phyloP scores from a whole-genome alignment of 2,888 invertebrate genomes.

The Drosophila austrosaltans region DNA sequence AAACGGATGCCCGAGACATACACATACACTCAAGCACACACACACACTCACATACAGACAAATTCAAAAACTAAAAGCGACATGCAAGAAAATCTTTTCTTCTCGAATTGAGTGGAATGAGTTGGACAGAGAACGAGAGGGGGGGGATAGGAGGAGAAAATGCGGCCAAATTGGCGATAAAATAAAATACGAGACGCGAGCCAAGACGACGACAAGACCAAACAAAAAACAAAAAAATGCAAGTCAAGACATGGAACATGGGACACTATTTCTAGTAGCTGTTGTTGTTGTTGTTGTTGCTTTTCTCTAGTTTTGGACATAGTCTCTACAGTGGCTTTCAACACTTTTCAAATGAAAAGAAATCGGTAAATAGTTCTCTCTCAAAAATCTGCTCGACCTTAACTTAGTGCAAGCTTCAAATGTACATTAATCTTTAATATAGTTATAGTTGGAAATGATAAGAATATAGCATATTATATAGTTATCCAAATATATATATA shows the following conservation, averaged over 20 bases:
- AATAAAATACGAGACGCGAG: constrained; percentile 68
- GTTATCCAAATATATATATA: no score
- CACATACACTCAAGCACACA: constrained; percentile 51
- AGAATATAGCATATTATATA: no score
- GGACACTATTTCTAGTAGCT: constrained; percentile 6
- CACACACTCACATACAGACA: constrained; percentile 53
- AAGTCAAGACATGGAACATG: constrained; percentile 14
- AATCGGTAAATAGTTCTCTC: background rate
- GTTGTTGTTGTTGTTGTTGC: background rate
- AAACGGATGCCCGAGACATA: constrained; percentile 72
- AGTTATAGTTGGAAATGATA: no score
- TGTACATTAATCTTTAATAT: no score
- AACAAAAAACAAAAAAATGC: constrained; percentile 20
- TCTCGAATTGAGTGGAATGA: constrained; percentile 13
- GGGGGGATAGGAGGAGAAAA: constrained; percentile 33
- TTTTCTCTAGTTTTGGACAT: background rate
- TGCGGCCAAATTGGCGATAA: constrained; percentile 76
- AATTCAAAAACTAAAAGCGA: constrained; percentile 72
- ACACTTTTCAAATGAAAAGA: constrained; percentile 1
- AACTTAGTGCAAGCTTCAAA: no score
- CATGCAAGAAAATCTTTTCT: constrained; percentile 47
- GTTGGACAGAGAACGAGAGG: constrained; percentile 13
- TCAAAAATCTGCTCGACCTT: no score
- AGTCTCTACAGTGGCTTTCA: constrained; percentile 1
- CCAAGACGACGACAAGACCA: constrained; percentile 45